Conservation (phyloP, 2,888 invertebrate species). For the Hipparchia sbordonii region DNA sequence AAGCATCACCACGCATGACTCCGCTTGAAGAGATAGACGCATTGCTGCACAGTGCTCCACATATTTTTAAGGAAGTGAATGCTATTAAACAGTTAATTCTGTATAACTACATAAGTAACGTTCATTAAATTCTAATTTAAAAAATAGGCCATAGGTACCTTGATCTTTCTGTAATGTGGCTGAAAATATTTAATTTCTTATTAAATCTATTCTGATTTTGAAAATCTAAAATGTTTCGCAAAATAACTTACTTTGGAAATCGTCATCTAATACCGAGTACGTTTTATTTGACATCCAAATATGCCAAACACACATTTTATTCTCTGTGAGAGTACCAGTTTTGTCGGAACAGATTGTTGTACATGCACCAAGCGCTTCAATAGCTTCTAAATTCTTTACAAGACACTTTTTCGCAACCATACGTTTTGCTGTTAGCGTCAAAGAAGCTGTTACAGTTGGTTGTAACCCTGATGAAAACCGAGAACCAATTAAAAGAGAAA, state of each 20-base stretch:
- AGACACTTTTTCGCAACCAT: conserved; percentile 99
- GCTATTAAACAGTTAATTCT: conserved; percentile 66
- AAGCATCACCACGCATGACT: conserved; percentile 93
- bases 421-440: conserved; percentile 98
- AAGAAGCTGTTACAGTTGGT: conserved; percentile 98
- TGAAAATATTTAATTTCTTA: conserved; percentile 48
- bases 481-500: not conserved
- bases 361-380: conserved; percentile 98
- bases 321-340: conserved; percentile 98
- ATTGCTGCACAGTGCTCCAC: conserved; percentile 97
- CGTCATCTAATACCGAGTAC: conserved; percentile 89
- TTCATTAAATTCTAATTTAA: not conserved
- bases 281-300: conserved; percentile 98
- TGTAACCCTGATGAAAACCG: conserved; percentile 85
- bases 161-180: conserved; percentile 51
- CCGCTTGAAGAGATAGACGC: conserved; percentile 94
- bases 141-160: conserved; percentile 47
- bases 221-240: not conserved
- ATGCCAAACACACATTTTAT: conserved; percentile 99
- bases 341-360: conserved; percentile 99
- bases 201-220: not conserved
- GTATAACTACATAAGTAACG: not conserved
- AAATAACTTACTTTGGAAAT: conserved; percentile 50
- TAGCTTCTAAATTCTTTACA: conserved; percentile 99
- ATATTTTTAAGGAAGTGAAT: conserved; percentile 91